Conservation (phyloP, 2,797 vertebrate species). For the Pseudotriccus pelzelni region DNA sequence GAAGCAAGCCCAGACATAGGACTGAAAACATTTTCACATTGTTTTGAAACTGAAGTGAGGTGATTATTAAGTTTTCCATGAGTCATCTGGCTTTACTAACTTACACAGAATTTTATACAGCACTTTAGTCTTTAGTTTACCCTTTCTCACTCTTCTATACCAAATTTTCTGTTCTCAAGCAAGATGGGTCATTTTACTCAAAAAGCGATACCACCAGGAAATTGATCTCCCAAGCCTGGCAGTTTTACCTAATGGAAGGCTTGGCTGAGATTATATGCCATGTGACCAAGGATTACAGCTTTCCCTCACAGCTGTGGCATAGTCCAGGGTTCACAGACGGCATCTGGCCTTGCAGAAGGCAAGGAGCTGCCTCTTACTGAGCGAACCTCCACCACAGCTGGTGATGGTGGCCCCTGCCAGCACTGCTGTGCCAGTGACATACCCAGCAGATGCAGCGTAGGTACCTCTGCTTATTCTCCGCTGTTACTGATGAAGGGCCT, state of each 20-base stretch:
- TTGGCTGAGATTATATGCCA: not conserved
- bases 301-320: not conserved
- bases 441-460: not conserved
- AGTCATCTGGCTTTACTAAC: constrained; percentile 30
- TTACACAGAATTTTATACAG: not conserved
- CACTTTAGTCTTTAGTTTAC: not conserved
- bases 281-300: not conserved
- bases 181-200: not conserved
- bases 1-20: not conserved
- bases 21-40: constrained; percentile 13
- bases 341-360: not conserved
- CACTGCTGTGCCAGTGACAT: not conserved
- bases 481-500: not conserved
- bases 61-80: constrained; percentile 44
- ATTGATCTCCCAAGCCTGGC: not conserved
- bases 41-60: constrained; percentile 28
- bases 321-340: not conserved
- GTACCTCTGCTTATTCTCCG: not conserved
- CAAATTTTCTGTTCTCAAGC: not conserved
- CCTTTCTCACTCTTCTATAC: not conserved
- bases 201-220: not conserved
- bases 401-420: not conserved
- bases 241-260: not conserved
- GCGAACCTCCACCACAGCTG: not conserved
- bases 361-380: not conserved